Base-by-base conservation (phyloP, 1,140 invertebrate species). In the Neelides sp. region DNA sequence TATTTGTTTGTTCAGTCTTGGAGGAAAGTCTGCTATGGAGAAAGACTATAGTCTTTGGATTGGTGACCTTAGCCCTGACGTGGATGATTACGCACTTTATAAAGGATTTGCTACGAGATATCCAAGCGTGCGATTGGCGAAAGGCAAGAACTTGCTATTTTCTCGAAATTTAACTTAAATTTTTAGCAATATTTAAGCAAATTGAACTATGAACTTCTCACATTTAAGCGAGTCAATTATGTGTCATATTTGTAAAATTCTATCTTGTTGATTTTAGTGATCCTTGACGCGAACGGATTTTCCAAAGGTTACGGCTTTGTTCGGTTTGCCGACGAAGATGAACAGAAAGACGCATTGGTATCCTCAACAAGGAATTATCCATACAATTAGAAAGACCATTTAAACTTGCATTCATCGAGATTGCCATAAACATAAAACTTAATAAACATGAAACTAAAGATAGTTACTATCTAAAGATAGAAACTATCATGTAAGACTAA, bases 261-360 rank as follows among this genome's bases (percentile, higher is more conserved):
- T 13, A 19, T 40, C 24, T 32, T n/a, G 10, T 39, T 51, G 12
- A 5, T 50, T 54, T 4, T 64, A 83, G 89, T 93, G 44, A 89
- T 94, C 55, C 69, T 91, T 52, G 88, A 91, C 63, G 79, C 74
- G 57, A 77, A 79, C 62, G 91, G 91, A 12, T 84, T 87, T 59
- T 93, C 87, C 61, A 92, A 91, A 72, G 91, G 92, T 28, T 96
- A 93, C 68, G 93, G 91, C n/a, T 96, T 96, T 73, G 85, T 97
- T 1, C 74, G 88, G 60, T 96, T 97, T 67, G 82, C 85, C 7
- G 87, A 84, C 64, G 91, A 96, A 70, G 83, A 88, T 52, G 92
- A 97, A 63, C 90, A 95, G 64, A 86, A 92, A 63, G 82, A 86
- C 64, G 90, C 90, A 58, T 70, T 95, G 34, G 79, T 83, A n/a